phyloP scores from a whole-genome alignment of 35 echinoderm and acorn worm species.

The Anneissia japonica region DNA sequence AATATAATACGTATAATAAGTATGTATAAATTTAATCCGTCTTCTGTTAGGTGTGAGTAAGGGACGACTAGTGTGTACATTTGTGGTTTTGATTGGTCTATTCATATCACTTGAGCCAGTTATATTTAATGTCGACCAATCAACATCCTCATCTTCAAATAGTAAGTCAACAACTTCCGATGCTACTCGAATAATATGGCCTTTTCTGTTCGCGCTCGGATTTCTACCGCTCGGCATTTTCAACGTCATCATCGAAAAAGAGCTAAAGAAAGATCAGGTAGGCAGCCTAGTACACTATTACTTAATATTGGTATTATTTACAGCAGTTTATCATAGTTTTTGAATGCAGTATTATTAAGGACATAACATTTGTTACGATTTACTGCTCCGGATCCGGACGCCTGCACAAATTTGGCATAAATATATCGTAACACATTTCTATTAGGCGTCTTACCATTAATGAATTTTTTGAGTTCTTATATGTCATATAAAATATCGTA shows the following conservation, averaged over 20 bases:
- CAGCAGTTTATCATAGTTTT: too few species aligned
- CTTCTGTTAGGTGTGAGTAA: slow-evolving; percentile 60
- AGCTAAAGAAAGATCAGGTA: slow-evolving; percentile 82
- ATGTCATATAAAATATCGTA: too few species aligned
- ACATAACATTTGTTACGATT: too few species aligned
- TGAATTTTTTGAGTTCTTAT: too few species aligned
- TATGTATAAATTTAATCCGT: too few species aligned
- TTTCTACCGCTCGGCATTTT: slow-evolving; percentile 82
- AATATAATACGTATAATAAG: too few species aligned
- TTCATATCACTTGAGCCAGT: slow-evolving; percentile 92
- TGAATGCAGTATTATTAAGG: too few species aligned
- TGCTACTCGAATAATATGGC: slow-evolving; percentile 49
- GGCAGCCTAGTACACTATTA: neutral
- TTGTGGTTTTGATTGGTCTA: slow-evolving; percentile 78
- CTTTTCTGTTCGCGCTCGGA: slow-evolving; percentile 74
- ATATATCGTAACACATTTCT: too few species aligned
- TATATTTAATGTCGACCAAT: slow-evolving; percentile 38
- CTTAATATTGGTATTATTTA: too few species aligned
- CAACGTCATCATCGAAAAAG: slow-evolving; percentile 67
- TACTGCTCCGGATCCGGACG: too few species aligned
- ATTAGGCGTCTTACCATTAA: too few species aligned
- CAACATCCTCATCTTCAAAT: neutral
- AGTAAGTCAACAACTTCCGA: neutral
- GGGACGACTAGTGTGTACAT: slow-evolving; percentile 78
- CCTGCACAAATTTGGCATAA: too few species aligned